These are phyloP conservation scores for Latrodectus hesperus DNA, from an alignment of 2,888 invertebrate genomes.

Conservation along the genomic window DNA sequence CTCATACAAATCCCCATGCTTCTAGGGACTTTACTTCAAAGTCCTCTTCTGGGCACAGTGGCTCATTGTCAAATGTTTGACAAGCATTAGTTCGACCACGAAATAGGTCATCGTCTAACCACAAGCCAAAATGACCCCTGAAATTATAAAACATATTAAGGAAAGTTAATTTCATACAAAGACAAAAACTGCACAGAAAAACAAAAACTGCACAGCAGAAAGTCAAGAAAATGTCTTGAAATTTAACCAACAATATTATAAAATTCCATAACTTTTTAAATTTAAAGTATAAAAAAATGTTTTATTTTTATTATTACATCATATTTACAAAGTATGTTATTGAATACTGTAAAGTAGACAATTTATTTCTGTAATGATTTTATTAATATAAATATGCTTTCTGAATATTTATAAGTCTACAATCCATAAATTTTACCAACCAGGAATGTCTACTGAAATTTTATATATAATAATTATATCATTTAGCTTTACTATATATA, in stretches of 20 bases:
- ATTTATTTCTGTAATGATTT: no score
- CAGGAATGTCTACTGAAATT: no score
- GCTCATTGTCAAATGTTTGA: constrained; percentile 96
- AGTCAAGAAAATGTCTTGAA: no score
- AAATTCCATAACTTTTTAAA: no score
- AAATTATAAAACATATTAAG: constrained; percentile 50
- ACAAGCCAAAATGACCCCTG: constrained; percentile 97
- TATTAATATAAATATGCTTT: neutral
- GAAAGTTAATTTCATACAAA: no score
- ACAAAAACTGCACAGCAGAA: no score
- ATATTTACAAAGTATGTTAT: no score
- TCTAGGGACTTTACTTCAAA: constrained; percentile 98
- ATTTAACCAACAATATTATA: no score
- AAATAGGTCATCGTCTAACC: constrained; percentile 98
- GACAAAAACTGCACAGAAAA: no score
- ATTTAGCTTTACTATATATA: neutral
- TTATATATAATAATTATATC: neutral
- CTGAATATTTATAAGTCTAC: neutral
- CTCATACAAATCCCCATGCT: constrained; percentile 93
- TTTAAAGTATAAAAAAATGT: no score
- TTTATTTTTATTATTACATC: no score
- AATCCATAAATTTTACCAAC: neutral
- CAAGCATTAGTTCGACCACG: constrained; percentile 96
- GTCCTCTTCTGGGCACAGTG: constrained; percentile 93
- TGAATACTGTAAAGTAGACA: no score